Conservation (phyloP, 1,140 invertebrate genomes). For the Drosophila azteca region DNA sequence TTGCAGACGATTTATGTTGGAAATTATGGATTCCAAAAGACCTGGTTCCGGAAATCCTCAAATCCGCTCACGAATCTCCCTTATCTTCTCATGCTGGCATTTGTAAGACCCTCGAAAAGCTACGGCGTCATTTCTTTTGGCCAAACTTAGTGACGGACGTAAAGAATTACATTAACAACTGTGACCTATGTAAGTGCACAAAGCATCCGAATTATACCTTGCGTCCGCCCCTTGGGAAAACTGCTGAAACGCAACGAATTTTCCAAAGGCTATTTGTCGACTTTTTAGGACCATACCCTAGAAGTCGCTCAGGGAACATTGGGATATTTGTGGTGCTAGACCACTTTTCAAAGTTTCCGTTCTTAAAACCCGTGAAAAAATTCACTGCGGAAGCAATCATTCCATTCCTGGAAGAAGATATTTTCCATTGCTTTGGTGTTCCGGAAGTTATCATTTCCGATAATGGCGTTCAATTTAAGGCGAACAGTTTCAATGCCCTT, state of each 20-base stretch:
- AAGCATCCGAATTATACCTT: not conserved
- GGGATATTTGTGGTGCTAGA: slow-evolving; percentile 10
- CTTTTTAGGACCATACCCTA: not conserved
- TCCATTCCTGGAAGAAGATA: not conserved
- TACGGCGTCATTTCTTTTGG: slow-evolving; percentile 5
- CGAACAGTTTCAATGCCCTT: not conserved
- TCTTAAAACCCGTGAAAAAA: not conserved
- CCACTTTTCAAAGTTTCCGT: not conserved
- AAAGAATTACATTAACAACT: slow-evolving; percentile 3
- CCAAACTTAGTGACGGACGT: slow-evolving; percentile 1
- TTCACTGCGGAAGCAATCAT: no score
- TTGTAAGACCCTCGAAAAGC: slow-evolving; percentile 1
- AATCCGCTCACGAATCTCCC: not conserved
- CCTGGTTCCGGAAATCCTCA: not conserved
- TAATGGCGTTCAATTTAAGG: not conserved
- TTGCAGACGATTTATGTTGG: slow-evolving; percentile 1
- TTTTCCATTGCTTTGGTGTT: slow-evolving; percentile 5
- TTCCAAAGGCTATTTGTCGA: not conserved
- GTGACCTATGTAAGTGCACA: not conserved
- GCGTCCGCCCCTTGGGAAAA: no score
- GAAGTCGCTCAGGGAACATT: slow-evolving; percentile 2
- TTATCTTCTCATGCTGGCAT: slow-evolving; percentile 4
- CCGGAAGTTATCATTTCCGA: slow-evolving; percentile 1
- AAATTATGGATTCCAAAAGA: slow-evolving; percentile 9
- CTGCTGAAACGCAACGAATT: no score